Evolutionary conservation across 1,140 invertebrate species (phyloP).

Genomic region (Hormaphis cornu): DNA sequence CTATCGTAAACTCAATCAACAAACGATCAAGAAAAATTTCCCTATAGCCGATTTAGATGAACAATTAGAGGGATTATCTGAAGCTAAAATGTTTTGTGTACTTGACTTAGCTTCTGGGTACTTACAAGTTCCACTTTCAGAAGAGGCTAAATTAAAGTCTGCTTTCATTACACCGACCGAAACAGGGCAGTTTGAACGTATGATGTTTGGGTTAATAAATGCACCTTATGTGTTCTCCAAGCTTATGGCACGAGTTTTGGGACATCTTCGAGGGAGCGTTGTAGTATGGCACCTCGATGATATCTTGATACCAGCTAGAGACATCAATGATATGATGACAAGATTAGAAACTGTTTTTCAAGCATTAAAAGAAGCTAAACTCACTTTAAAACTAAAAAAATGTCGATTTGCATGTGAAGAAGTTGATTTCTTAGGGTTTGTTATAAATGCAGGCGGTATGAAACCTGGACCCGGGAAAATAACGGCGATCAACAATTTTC

Average conservation of each 20-base stretch:
- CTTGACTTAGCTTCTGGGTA: conserved; percentile 35
- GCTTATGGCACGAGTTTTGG: conserved; percentile 38
- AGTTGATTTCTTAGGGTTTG: not conserved
- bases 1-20: conserved; percentile 35
- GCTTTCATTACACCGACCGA: conserved; percentile 32
- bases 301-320: not conserved
- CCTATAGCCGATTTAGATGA: conserved; percentile 36
- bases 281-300: not conserved
- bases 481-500: not conserved
- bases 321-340: not conserved
- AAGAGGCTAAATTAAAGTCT: conserved; percentile 25
- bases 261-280: not conserved
- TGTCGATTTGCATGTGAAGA: not conserved
- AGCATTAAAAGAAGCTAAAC: not conserved
- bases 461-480: not conserved
- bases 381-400: not conserved
- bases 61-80: conserved; percentile 33
- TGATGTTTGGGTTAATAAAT: conserved; percentile 31
- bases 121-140: conserved; percentile 30
- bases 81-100: conserved; percentile 30
- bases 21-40: conserved; percentile 34
- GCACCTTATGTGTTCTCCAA: conserved; percentile 37
- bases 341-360: not conserved
- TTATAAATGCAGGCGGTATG: not conserved
- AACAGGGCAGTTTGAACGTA: conserved; percentile 31